Evolutionary conservation across 2,113 vertebrate species (phyloP).

Genomic region (Callipepla squamata): DNA sequence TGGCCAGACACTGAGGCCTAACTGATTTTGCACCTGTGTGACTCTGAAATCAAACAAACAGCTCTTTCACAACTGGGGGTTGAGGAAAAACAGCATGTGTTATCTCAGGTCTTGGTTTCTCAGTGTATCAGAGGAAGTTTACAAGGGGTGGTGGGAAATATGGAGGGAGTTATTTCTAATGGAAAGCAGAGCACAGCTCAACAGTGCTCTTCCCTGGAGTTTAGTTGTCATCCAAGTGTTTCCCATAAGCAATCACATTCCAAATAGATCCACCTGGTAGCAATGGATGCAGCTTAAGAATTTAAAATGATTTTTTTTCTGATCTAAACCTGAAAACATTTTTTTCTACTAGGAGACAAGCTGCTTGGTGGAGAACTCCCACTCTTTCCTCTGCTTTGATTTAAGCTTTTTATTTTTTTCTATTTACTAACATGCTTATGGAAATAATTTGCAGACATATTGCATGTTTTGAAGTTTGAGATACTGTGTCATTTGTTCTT

Average conservation of each 20-base stretch:
- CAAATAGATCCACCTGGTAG: constrained; percentile 22
- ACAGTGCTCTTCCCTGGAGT: neutral
- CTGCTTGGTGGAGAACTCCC: constrained; percentile 49
- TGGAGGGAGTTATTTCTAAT: neutral
- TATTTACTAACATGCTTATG: constrained; percentile 44
- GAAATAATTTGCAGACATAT: constrained; percentile 66
- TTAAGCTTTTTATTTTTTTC: neutral
- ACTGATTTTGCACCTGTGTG: neutral
- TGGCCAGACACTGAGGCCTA: neutral
- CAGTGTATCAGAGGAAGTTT: neutral
- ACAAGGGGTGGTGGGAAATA: neutral
- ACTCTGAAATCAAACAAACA: neutral
- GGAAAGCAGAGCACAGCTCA: constrained; percentile 19
- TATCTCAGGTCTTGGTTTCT: neutral
- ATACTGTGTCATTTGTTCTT: constrained; percentile 49
- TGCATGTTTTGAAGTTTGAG: constrained; percentile 57
- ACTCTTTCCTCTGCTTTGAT: constrained; percentile 63
- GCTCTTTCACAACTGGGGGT: neutral
- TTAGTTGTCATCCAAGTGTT: constrained; percentile 30
- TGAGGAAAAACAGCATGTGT: neutral
- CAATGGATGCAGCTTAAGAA: neutral
- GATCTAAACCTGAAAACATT: constrained; percentile 35
- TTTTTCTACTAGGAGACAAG: constrained; percentile 37
- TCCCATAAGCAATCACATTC: neutral
- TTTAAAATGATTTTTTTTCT: neutral